Conservation (phyloP, 2,888 invertebrate genomes). For the Chloroclystis v-ata region DNA sequence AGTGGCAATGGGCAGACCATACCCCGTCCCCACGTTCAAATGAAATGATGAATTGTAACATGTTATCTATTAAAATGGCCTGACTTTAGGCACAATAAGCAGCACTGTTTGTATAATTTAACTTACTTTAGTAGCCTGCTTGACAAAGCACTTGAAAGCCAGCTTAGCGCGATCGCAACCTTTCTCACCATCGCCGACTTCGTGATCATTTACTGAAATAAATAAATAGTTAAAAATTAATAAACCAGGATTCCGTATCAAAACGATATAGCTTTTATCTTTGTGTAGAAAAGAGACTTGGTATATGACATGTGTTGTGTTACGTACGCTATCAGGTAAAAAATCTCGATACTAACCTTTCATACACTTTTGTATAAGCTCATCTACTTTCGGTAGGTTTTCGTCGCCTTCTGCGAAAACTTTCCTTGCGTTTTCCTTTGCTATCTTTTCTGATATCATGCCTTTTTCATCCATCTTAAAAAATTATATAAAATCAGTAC, state of each 20-base stretch:
- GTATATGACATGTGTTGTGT: too few species aligned
- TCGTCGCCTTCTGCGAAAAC: constrained; percentile 44
- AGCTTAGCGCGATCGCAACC: constrained; percentile 54
- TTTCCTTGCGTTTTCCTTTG: constrained; percentile 36
- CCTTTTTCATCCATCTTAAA: constrained; percentile 50
- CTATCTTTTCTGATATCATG: constrained; percentile 37
- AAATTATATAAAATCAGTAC: neutral
- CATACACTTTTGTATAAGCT: constrained; percentile 41
- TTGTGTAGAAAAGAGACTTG: too few species aligned
- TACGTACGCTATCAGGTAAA: neutral
- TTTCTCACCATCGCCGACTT: constrained; percentile 40
- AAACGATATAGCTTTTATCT: too few species aligned
- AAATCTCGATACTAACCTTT: constrained; percentile 33
- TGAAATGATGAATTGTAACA: too few species aligned
- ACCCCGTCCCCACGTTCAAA: too few species aligned
- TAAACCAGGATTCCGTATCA: too few species aligned
- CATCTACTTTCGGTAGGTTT: constrained; percentile 39
- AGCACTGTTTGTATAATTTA: neutral
- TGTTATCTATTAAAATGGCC: constrained; percentile 9
- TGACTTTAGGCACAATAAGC: too few species aligned
- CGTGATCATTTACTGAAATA: constrained; percentile 47
- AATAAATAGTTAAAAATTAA: constrained; percentile 5
- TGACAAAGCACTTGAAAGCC: constrained; percentile 43
- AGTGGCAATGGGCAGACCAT: too few species aligned
- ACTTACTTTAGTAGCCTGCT: constrained; percentile 48